phyloP scores from a whole-genome alignment of 2,888 invertebrate species.

The Lasioglossum figueresi region DNA sequence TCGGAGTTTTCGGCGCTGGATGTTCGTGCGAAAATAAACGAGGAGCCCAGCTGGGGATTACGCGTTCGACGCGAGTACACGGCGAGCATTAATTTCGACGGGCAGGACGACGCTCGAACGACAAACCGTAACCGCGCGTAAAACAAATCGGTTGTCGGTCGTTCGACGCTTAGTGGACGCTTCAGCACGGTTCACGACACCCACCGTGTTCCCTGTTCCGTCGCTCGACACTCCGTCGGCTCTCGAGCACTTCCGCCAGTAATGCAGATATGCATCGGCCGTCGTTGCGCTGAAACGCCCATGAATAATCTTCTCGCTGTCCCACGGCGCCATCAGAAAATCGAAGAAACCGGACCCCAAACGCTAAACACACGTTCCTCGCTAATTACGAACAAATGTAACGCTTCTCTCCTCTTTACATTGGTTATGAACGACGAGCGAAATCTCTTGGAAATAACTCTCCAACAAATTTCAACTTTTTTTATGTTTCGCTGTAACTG shows the following conservation, averaged over 20 bases:
- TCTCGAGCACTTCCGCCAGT: slow-evolving; percentile 60
- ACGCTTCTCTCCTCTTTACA: too few relatives aligned
- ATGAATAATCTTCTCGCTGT: slow-evolving; percentile 51
- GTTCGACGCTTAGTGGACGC: slow-evolving; percentile 52
- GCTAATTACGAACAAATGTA: too few relatives aligned
- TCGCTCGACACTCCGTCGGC: slow-evolving; percentile 26
- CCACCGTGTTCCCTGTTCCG: slow-evolving; percentile 21
- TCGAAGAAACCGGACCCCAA: neutral
- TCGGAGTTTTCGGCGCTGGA: neutral
- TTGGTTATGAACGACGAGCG: too few relatives aligned
- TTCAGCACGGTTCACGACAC: slow-evolving; percentile 58
- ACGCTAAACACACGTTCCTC: too few relatives aligned
- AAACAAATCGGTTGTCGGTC: slow-evolving; percentile 56
- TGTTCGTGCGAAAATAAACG: neutral
- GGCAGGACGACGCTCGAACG: slow-evolving; percentile 10
- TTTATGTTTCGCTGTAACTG: too few relatives aligned
- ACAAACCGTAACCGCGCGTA: slow-evolving; percentile 26
- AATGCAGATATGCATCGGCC: slow-evolving; percentile 66
- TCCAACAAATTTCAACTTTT: too few relatives aligned
- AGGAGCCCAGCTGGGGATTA: neutral
- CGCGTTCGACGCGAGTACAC: slow-evolving; percentile 6
- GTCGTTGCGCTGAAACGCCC: slow-evolving; percentile 20
- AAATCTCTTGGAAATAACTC: too few relatives aligned
- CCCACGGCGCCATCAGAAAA: neutral
- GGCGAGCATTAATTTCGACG: neutral